phyloP scores from a whole-genome alignment of 1,140 invertebrate genomes.

The Ceratoteleas bidentatus region DNA sequence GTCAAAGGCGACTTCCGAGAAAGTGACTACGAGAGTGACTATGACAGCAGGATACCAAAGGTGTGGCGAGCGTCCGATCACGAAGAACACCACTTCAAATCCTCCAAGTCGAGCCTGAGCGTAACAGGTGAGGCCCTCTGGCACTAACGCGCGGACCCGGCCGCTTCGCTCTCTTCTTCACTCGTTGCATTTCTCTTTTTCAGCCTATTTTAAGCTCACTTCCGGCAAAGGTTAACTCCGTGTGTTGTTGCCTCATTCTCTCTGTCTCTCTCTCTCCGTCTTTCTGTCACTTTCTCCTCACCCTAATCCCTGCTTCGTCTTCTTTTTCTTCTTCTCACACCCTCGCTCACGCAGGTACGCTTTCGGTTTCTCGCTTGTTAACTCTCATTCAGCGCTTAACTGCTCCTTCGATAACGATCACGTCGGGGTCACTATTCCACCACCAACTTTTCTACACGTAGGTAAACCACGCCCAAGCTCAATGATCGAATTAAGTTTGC shows the following conservation, averaged over 20 bases:
- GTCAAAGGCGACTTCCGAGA: constrained; percentile 86
- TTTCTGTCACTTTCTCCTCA: constrained; percentile 68
- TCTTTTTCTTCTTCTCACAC: constrained; percentile 70
- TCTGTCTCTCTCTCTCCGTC: too few relatives aligned
- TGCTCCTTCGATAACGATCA: constrained; percentile 18
- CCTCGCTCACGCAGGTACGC: constrained; percentile 54
- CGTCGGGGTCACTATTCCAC: constrained; percentile 58
- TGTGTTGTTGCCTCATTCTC: constrained; percentile 70
- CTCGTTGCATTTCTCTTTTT: constrained; percentile 70
- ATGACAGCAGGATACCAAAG: constrained; percentile 84
- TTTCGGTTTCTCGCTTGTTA: constrained; percentile 44
- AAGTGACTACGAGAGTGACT: constrained; percentile 89
- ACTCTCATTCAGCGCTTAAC: too few relatives aligned
- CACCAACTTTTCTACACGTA: constrained; percentile 69
- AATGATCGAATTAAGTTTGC: constrained; percentile 69
- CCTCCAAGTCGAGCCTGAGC: constrained; percentile 83
- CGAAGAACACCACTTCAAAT: constrained; percentile 82
- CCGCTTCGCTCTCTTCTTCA: constrained; percentile 54
- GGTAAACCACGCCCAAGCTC: constrained; percentile 72
- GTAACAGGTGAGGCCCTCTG: constrained; percentile 74
- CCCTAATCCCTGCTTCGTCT: constrained; percentile 61
- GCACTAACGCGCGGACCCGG: background rate
- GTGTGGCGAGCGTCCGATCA: constrained; percentile 83
- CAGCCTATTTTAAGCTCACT: constrained; percentile 73
- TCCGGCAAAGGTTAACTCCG: constrained; percentile 71